Conservation (phyloP, 1,140 invertebrate species). For the Drosophila triauraria region DNA sequence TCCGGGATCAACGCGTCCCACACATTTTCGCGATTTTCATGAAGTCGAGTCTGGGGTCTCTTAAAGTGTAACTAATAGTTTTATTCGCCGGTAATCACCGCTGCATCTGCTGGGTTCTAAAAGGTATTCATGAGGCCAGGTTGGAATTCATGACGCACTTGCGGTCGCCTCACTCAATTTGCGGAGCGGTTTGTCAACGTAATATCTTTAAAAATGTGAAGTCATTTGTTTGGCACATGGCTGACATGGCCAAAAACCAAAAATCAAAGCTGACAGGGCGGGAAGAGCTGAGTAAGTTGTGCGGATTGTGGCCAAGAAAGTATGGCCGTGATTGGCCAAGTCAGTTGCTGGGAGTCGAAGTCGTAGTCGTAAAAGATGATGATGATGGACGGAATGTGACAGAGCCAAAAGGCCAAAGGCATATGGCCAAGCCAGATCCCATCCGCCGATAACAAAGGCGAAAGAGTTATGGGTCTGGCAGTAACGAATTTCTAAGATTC, state of each 20-base stretch:
- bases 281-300: constrained; percentile 32
- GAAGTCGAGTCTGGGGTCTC: constrained; percentile 15
- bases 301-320: constrained; percentile 40
- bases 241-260: constrained; percentile 59
- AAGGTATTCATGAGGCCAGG: constrained; percentile 27
- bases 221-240: constrained; percentile 78
- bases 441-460: constrained; percentile 52
- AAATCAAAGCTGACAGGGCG: constrained; percentile 64
- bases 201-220: constrained; percentile 79
- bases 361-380: constrained; percentile 50
- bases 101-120: constrained; percentile 8
- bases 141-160: constrained; percentile 66
- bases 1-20: constrained; percentile 41
- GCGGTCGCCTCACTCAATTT: constrained; percentile 67
- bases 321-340: constrained; percentile 31
- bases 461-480: constrained; percentile 65
- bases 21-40: constrained; percentile 31
- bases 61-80: constrained; percentile 39
- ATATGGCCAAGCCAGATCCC: constrained; percentile 29
- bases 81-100: constrained; percentile 21
- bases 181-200: constrained; percentile 57
- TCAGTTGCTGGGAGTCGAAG: constrained; percentile 12
- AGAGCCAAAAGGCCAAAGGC: constrained; percentile 16
- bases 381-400: constrained; percentile 53
- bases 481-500: constrained; percentile 57